Evolutionary conservation across 1,140 invertebrate species (phyloP).

Genomic region (Macrobrachium rosenbergii): DNA sequence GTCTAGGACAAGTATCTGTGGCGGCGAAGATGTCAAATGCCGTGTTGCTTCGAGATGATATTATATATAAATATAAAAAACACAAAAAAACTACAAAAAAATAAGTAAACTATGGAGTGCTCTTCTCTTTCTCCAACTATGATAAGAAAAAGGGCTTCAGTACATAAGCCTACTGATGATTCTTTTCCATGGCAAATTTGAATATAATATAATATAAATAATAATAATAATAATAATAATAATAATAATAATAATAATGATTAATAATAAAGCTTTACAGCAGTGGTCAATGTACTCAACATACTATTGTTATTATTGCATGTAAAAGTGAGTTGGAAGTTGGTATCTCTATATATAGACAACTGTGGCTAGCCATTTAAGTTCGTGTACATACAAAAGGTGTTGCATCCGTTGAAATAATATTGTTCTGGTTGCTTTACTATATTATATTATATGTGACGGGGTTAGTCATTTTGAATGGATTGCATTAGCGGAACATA

Average conservation of each 20-base stretch:
- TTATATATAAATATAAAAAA: no score
- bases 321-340: slow-evolving; percentile 36
- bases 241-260: neutral
- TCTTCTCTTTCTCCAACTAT: no score
- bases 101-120: no score
- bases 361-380: slow-evolving; percentile 39
- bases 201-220: neutral
- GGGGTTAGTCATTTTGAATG: slow-evolving; percentile 43
- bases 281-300: slow-evolving; percentile 34
- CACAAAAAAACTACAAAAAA: no score
- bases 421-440: slow-evolving; percentile 2
- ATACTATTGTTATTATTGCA: slow-evolving; percentile 48
- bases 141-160: no score
- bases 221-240: neutral
- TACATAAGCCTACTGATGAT: no score
- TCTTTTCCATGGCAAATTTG: no score
- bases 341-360: slow-evolving; percentile 47
- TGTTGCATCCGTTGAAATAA: slow-evolving; percentile 24
- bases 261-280: slow-evolving; percentile 25
- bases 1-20: no score
- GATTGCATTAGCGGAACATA: no score
- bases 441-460: slow-evolving; percentile 10
- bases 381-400: slow-evolving; percentile 37
- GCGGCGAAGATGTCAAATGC: no score
- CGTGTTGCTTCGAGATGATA: no score